A percentile compares a stretch with the other conserved stretches of the same genome.
phyloP scores from a whole-genome alignment of 2,797 vertebrate genomes.

The Rhodeus uyekii region DNA sequence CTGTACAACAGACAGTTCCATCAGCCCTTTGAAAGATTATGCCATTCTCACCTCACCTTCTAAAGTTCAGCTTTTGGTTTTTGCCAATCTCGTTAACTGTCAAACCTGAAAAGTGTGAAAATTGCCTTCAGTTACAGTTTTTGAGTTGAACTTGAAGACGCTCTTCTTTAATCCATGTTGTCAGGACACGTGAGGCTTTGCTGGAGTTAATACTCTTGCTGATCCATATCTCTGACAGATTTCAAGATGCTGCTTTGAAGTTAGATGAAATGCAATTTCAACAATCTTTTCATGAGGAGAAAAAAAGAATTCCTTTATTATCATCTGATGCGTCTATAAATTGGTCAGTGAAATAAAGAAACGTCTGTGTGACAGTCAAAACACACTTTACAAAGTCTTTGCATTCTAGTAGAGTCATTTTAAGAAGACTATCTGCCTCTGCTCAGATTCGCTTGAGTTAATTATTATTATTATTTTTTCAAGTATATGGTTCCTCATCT shows the following conservation, averaged over 20 bases:
- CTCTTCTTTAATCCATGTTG: constrained; percentile 20
- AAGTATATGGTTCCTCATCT: background rate
- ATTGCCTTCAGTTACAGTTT: constrained; percentile 11
- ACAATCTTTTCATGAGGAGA: constrained; percentile 9
- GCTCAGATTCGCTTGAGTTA: background rate
- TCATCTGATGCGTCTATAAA: constrained; percentile 20
- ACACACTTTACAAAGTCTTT: background rate
- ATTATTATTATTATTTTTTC: background rate
- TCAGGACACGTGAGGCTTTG: background rate
- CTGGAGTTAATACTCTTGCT: background rate
- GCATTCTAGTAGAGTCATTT: background rate
- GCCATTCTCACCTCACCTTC: constrained; percentile 4
- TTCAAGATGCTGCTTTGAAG: constrained; percentile 23
- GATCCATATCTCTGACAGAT: constrained; percentile 20
- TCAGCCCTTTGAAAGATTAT: background rate
- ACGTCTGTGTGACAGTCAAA: constrained; percentile 6
- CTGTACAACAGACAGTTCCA: background rate
- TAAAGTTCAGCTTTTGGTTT: constrained; percentile 7
- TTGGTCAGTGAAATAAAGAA: background rate
- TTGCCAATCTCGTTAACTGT: background rate
- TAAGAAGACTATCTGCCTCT: background rate
- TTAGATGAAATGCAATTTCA: constrained; percentile 28
- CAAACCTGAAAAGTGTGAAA: constrained; percentile 16
- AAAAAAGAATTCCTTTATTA: constrained; percentile 4
- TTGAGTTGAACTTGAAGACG: constrained; percentile 3